Conservation (phyloP, 2,113 vertebrate genomes). For the Tonatia bakeri region DNA sequence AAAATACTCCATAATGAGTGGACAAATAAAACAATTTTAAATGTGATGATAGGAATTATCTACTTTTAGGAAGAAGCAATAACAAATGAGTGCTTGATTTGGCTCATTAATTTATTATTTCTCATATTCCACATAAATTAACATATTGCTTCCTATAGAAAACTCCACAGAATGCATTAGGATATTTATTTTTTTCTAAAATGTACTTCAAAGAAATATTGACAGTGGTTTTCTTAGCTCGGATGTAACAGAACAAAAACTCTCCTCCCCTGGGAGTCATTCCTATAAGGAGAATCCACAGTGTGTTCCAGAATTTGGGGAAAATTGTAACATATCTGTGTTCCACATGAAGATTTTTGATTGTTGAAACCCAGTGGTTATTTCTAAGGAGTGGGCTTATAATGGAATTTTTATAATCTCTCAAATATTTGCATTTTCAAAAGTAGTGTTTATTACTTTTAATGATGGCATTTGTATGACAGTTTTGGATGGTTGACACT, state of each 20-base stretch:
- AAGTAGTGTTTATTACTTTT: neutral
- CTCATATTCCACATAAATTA: neutral
- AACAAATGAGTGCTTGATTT: neutral
- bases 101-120: neutral
- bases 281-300: neutral
- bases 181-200: neutral
- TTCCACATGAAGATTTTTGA: neutral
- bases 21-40: neutral
- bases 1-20: neutral
- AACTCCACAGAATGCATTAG: neutral
- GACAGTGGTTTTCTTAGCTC: neutral
- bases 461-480: neutral
- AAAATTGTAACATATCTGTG: neutral
- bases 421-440: neutral
- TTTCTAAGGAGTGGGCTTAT: neutral
- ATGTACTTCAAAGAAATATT: neutral
- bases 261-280: neutral
- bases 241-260: neutral
- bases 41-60: neutral
- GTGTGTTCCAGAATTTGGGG: neutral
- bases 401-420: neutral
- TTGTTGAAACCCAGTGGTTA: neutral
- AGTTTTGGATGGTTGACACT: neutral
- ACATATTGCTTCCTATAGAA: neutral
- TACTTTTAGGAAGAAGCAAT: neutral